Percentiles rank a stretch among this genome's conserved stretches.
These are phyloP conservation scores for Larimichthys polyactis DNA, from an alignment of 2,113 vertebrate genomes.

Conservation along the genomic window DNA sequence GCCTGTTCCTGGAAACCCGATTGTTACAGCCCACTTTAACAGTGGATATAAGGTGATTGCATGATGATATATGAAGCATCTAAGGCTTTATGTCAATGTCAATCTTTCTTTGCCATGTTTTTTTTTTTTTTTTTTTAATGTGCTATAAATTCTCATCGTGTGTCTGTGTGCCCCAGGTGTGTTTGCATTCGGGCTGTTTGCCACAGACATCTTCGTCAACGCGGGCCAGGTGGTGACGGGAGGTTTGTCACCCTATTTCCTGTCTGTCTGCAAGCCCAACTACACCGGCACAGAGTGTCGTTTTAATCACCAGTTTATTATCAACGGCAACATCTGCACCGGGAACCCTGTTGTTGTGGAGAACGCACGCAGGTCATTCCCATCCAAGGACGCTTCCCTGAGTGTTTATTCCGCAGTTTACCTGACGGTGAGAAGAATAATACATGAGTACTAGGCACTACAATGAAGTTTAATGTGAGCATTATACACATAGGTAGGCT, in stretches of 20 bases:
- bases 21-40: conserved; percentile 15
- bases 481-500: not conserved
- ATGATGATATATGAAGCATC: not conserved
- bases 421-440: conserved; percentile 87
- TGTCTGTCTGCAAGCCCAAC: conserved; percentile 97
- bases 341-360: conserved; percentile 91
- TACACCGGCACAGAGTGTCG: conserved; percentile 93
- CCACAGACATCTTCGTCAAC: conserved; percentile 99
- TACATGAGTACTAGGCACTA: not conserved
- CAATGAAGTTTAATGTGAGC: not conserved
- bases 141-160: conserved; percentile 6
- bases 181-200: conserved; percentile 98
- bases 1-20: not conserved
- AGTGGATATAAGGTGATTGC: not conserved
- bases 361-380: conserved; percentile 94
- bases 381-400: conserved; percentile 97
- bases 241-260: conserved; percentile 95
- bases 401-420: conserved; percentile 98
- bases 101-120: not conserved
- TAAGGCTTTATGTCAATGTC: not conserved
- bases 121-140: not conserved
- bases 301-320: conserved; percentile 91
- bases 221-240: conserved; percentile 98
- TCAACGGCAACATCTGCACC: conserved; percentile 94
- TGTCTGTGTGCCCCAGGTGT: conserved; percentile 86